phyloP scores from a whole-genome alignment of 2,113 vertebrate species.

The Nothocercus nigrocapillus region DNA sequence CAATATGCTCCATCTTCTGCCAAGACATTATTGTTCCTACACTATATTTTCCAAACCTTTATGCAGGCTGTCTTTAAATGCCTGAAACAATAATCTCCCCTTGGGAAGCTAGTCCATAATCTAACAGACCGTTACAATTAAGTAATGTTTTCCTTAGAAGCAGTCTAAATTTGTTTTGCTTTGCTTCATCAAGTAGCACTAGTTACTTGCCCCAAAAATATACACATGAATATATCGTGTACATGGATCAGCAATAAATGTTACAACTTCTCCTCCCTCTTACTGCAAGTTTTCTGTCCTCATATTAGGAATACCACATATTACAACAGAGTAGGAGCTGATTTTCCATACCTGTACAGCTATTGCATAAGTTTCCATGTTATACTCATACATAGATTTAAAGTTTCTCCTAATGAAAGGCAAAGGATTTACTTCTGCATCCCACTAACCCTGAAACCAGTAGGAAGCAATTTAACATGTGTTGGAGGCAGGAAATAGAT shows the following conservation, averaged over 20 bases:
- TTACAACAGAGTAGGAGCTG: background rate
- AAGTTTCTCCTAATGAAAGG: background rate
- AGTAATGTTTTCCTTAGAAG: conserved; percentile 3
- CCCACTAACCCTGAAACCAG: background rate
- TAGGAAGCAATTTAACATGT: background rate
- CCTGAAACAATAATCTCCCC: background rate
- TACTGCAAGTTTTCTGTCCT: background rate
- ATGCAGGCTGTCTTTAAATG: conserved; percentile 12
- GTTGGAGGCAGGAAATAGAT: background rate
- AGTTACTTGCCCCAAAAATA: background rate
- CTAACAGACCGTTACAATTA: background rate
- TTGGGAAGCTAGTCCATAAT: background rate
- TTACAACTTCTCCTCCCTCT: background rate
- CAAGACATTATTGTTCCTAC: background rate
- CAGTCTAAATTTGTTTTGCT: background rate
- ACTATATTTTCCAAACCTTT: background rate
- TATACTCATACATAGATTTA: background rate
- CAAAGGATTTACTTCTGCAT: background rate
- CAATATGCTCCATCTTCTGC: background rate
- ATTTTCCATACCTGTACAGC: background rate
- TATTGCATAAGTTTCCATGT: background rate
- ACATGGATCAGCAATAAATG: background rate
- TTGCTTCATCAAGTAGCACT: background rate
- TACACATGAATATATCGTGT: background rate
- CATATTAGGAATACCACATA: background rate